Evolutionary conservation across 2,797 vertebrate genomes (phyloP).

Genomic region (Halcyon chelicuti): DNA sequence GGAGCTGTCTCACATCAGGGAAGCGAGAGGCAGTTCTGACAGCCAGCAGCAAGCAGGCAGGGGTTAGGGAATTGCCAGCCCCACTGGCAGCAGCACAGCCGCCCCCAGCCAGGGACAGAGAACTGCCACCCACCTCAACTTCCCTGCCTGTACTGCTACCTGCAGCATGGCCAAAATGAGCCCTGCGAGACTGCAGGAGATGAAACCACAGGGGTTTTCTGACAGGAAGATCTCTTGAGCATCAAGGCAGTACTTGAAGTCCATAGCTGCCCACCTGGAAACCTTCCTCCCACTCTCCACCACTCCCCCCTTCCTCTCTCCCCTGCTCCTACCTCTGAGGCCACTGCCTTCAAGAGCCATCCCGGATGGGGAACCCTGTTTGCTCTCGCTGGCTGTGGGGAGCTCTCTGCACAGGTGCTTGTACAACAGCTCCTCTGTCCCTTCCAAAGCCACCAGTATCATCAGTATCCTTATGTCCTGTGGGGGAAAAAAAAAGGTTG

Average conservation of each 20-base stretch:
- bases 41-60: neutral
- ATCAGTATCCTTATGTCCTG: neutral
- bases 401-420: neutral
- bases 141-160: neutral
- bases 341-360: neutral
- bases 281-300: neutral
- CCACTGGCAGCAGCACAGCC: neutral
- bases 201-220: neutral
- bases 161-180: neutral
- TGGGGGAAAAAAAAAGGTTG: neutral
- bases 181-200: neutral
- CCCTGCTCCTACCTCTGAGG: neutral
- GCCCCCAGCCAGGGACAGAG: neutral
- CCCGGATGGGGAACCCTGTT: neutral
- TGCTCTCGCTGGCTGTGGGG: neutral
- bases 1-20: neutral
- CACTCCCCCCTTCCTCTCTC: neutral
- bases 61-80: neutral
- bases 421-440: neutral
- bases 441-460: neutral
- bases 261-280: neutral
- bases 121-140: neutral
- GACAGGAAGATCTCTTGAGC: neutral
- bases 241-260: neutral
- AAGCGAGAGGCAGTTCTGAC: neutral